Conservation (phyloP, 1,140 invertebrate genomes). For the Drosophila funebris region DNA sequence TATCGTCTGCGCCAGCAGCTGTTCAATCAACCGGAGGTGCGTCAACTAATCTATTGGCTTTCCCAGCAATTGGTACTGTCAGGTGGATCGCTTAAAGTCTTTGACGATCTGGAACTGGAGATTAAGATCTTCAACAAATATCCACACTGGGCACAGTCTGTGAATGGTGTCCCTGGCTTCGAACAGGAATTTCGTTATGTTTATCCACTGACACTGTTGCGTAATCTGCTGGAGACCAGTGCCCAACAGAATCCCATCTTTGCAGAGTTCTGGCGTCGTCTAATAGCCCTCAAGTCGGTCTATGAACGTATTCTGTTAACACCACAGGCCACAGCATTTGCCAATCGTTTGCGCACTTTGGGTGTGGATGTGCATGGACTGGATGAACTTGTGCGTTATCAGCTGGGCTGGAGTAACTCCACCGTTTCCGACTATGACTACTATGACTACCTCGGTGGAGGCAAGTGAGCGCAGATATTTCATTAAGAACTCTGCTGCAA, state of each 20-base stretch:
- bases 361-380: slow-evolving; percentile 53
- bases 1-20: slow-evolving; percentile 51
- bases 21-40: slow-evolving; percentile 60
- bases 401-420: slow-evolving; percentile 62
- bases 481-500: neutral
- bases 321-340: slow-evolving; percentile 20
- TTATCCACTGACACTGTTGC: slow-evolving; percentile 57
- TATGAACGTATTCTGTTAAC: slow-evolving; percentile 66
- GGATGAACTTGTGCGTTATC: slow-evolving; percentile 51
- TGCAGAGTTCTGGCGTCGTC: slow-evolving; percentile 60
- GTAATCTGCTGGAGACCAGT: slow-evolving; percentile 53
- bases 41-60: slow-evolving; percentile 57
- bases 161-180: slow-evolving; percentile 65
- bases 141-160: slow-evolving; percentile 62
- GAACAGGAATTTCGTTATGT: slow-evolving; percentile 51
- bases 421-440: slow-evolving; percentile 41
- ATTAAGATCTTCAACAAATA: slow-evolving; percentile 69
- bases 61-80: slow-evolving; percentile 57
- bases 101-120: slow-evolving; percentile 68
- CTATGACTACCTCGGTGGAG: slow-evolving; percentile 16
- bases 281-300: slow-evolving; percentile 56
- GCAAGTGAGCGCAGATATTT: neutral
- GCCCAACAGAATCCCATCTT: slow-evolving; percentile 47
- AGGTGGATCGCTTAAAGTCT: slow-evolving; percentile 52
- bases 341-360: slow-evolving; percentile 33